A percentile compares a stretch with the other conserved stretches of the same genome.
Conservation (phyloP, 2,797 vertebrate species). For the Sebastolobus altivelis region DNA sequence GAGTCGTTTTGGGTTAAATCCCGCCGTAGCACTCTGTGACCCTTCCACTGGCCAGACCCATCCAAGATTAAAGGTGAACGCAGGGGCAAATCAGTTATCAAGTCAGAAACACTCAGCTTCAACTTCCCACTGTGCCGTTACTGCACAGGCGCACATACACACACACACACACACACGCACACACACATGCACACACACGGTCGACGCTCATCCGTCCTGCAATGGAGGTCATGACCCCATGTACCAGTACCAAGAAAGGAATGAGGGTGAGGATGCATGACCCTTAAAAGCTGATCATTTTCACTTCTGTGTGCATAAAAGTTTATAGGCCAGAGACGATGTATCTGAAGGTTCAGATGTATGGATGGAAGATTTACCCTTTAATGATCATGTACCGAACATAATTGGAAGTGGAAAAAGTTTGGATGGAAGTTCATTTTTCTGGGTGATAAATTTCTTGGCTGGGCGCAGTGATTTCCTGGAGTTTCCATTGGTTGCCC, state of each 20-base stretch:
- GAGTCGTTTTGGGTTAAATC: slow-evolving; percentile 74
- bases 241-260: slow-evolving; percentile 71
- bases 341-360: slow-evolving; percentile 10
- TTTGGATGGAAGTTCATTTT: not conserved
- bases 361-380: slow-evolving; percentile 4
- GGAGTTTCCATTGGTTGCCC: not conserved
- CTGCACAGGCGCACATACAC: slow-evolving; percentile 50
- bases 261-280: slow-evolving; percentile 70
- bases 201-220: slow-evolving; percentile 71
- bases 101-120: slow-evolving; percentile 83
- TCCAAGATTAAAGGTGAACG: slow-evolving; percentile 86
- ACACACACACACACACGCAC: slow-evolving; percentile 30
- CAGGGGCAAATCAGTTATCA: slow-evolving; percentile 82
- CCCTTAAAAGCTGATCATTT: slow-evolving; percentile 68
- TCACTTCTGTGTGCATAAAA: slow-evolving; percentile 44
- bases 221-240: slow-evolving; percentile 77
- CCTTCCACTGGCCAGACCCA: slow-evolving; percentile 69
- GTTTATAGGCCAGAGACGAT: slow-evolving; percentile 19
- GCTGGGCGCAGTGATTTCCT: not conserved
- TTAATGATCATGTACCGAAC: slow-evolving; percentile 1
- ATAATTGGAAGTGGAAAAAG: not conserved
- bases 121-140: slow-evolving; percentile 78
- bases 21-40: slow-evolving; percentile 79
- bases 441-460: not conserved
- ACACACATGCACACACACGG: slow-evolving; percentile 30